Evolutionary conservation across 2,113 vertebrate genomes (phyloP).

Genomic region (Microcebus lehilahytsara): DNA sequence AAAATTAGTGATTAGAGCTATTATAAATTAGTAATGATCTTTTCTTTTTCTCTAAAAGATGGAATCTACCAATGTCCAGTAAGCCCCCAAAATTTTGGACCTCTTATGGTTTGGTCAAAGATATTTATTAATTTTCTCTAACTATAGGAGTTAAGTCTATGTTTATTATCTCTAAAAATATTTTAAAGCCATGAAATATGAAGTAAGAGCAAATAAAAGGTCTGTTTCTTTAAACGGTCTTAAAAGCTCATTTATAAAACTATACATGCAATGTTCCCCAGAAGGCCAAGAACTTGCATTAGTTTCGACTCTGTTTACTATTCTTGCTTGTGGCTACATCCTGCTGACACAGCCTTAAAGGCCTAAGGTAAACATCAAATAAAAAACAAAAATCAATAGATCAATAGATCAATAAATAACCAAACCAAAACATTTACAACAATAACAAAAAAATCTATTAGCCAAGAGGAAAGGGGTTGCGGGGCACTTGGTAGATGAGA

Average conservation of each 20-base stretch:
- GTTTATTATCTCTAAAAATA: conserved; percentile 16
- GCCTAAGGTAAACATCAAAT: conserved; percentile 61
- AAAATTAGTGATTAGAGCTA: conserved; percentile 57
- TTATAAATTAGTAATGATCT: conserved; percentile 53
- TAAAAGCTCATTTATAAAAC: conserved; percentile 48
- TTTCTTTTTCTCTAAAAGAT: conserved; percentile 48
- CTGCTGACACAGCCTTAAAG: conserved; percentile 73
- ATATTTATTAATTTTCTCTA: conserved; percentile 39
- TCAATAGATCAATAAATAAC: conserved; percentile 53
- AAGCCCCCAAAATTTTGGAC: conserved; percentile 3
- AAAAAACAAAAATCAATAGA: conserved; percentile 44
- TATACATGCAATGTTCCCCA: conserved; percentile 23
- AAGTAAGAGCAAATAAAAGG: conserved; percentile 44
- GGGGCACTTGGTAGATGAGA: neutral
- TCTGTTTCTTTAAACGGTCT: conserved; percentile 41
- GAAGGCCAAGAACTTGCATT: conserved; percentile 47
- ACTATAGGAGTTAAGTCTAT: conserved; percentile 18
- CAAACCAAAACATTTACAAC: conserved; percentile 66
- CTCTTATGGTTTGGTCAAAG: conserved; percentile 41
- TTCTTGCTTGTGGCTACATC: conserved; percentile 60
- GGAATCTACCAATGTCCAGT: conserved; percentile 25
- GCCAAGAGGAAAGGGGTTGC: conserved; percentile 37
- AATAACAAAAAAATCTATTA: conserved; percentile 63
- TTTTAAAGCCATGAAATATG: conserved; percentile 49
- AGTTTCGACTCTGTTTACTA: conserved; percentile 55